Base-by-base conservation (phyloP, 2,113 vertebrate genomes). In the Amblyopsis rosae region DNA sequence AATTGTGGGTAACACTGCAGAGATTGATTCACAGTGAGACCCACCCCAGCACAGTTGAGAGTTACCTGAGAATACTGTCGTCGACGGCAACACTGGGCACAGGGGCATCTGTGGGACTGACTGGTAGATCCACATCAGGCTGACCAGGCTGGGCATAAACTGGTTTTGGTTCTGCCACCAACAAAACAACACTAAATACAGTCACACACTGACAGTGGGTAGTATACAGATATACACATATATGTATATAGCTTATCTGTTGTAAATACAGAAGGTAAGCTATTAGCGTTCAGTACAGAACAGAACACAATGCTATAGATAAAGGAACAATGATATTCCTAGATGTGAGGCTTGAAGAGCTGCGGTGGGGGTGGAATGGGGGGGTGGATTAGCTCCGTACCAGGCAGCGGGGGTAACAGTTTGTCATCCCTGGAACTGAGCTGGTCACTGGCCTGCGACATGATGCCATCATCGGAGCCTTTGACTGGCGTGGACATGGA, bases 91-190 rank as follows among this genome's bases (percentile, higher is more conserved):
- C 94, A 57, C 92, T 97, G 62, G 96, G 96, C 1, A 98, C 93
- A 19, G 96, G 94, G 61, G 96, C 97, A 65, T 98, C 97, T 54
- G 98, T 95, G 0, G 97, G 98, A 81, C 98, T 99, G 67, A 99
- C 97, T 1, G 98, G 98, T 53, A 99, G 93, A 87, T 99, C 98
- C 73, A 99, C 98, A 13, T 99, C 98, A 55, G 98, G 98, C 71
- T 99, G 98, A 50, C 98, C 98, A 67, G 95, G 94, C 82, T 99
- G 98, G 70, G 98, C 96, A 87, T 98, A 99, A 16, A 99, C 96
- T 64, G 97, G 98, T 85, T 99, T 99, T 73, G 96, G 96, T 86
- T 99, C 98, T 99, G 82, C 1, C n/a, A 71, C 12, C 81, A 66
- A 79, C 9, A 84, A 26, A 85, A 68, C 35, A 41, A 41, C 35